Conservation (phyloP, 2,888 invertebrate genomes). For the Eubasilissa splendida region DNA sequence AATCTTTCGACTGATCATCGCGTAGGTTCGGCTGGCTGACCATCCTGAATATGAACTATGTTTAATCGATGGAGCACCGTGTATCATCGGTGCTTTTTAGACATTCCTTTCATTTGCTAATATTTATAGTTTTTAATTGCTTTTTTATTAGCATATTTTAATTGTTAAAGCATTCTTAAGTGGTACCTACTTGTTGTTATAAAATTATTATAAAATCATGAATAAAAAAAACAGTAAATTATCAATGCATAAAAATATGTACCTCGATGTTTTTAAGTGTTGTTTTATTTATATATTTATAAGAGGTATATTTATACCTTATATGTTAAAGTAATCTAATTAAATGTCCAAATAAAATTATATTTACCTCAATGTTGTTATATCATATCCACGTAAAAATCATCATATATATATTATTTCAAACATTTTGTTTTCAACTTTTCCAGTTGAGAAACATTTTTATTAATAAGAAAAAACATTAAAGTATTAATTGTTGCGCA, state of each 20-base stretch:
- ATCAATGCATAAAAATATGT: conserved; percentile 18
- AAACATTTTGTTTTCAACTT: conserved; percentile 8
- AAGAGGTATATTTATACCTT: not conserved
- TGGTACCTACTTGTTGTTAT: conserved; percentile 18
- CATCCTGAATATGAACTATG: not conserved
- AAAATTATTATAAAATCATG: conserved; percentile 1
- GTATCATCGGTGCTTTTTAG: not conserved
- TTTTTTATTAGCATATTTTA: conserved; percentile 14
- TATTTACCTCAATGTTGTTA: conserved; percentile 39
- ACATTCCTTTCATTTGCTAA: conserved; percentile 19
- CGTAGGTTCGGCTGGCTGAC: not conserved
- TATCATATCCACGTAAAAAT: conserved; percentile 9
- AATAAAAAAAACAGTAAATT: not conserved
- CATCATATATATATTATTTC: conserved; percentile 9
- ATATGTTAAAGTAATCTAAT: conserved; percentile 25
- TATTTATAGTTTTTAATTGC: conserved; percentile 22
- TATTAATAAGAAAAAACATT: conserved; percentile 1
- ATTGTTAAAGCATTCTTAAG: conserved; percentile 13
- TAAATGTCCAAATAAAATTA: conserved; percentile 36
- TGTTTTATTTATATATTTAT: conserved; percentile 33
- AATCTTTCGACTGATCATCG: not conserved
- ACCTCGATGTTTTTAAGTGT: conserved; percentile 37
- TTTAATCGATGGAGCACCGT: conserved; percentile 1
- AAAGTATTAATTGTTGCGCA: conserved; percentile 36
- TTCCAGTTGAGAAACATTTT: conserved; percentile 8